Evolutionary conservation across 2,888 invertebrate species (phyloP), one percentile per base, ranked within the genome.

Genomic region (Trachelus tabidus): DNA sequence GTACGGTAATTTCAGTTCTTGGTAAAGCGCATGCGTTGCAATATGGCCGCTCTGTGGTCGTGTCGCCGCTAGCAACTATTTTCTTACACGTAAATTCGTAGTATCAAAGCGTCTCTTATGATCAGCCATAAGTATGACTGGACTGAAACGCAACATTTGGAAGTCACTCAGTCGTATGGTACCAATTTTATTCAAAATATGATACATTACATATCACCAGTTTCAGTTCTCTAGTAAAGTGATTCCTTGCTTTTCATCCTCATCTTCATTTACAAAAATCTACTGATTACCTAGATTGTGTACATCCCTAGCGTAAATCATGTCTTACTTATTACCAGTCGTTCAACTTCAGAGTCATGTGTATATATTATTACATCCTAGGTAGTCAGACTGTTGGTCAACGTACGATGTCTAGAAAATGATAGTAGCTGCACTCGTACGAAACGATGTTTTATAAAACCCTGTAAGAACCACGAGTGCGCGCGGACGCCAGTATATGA

Each of bases 51-150:
- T 84, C 81, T 83, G 84, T 56, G 23, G 23, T 56, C 56, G 56
- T 56, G 56, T 23, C 56, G 56, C 84, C 83, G 84, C 85, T 84
- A 83, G 85, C 85, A 84, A 83, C 84, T 81, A 84, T 85, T 85
- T 84, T 85, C 83, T 84, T 80, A 82, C 85, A 84, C 85, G 85
- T 84, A 84, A 84, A 84, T 81, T 83, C 79, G 77, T 84, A 78
- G 84, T 82, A 85, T 85, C 82, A 81, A 82, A 56, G 15, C 56
- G 56, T 56, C 56, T 56, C 9, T 56, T 23, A 23, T 9, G 40
- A 23, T 9, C 56, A 56, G 56, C 23, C 56, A 23, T 9, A 33
- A 33, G 33, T 33, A 23, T 56, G 23, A 56, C 23, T 56, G 56
- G 23, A 6, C 23, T 56, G 2, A 56, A 56, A 6, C 56, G 23